Conservation (phyloP, 2,888 invertebrate genomes). For the Amorpha juglandis region DNA sequence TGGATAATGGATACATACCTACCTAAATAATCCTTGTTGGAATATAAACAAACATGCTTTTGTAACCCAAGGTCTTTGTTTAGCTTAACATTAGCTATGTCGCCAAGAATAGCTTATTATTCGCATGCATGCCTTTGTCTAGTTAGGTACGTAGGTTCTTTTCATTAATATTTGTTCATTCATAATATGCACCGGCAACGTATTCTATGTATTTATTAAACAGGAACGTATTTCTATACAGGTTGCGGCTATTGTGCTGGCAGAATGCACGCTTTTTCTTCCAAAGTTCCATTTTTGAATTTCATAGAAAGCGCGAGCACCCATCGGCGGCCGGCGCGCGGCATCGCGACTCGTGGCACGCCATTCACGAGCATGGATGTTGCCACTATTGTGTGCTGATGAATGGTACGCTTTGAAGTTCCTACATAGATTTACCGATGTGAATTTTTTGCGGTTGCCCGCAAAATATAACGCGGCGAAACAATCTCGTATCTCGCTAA, state of each 20-base stretch:
- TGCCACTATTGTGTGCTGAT: slow-evolving; percentile 48
- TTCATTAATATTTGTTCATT: slow-evolving; percentile 22
- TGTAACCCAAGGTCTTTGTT: not conserved
- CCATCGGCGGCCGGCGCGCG: slow-evolving; percentile 33
- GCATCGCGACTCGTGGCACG: slow-evolving; percentile 31
- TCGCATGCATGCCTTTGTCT: slow-evolving; percentile 15
- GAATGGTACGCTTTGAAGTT: slow-evolving; percentile 52
- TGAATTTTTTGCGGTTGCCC: slow-evolving; percentile 32
- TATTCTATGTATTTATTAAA: slow-evolving; percentile 45
- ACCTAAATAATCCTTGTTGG: too few species aligned
- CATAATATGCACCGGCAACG: not conserved
- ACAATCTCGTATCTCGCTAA: slow-evolving; percentile 18
- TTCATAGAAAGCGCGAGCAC: slow-evolving; percentile 50
- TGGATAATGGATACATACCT: too few species aligned
- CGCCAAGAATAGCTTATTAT: slow-evolving; percentile 3
- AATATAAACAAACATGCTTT: not conserved
- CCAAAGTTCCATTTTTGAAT: slow-evolving; percentile 59
- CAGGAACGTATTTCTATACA: slow-evolving; percentile 53
- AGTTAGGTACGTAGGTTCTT: slow-evolving; percentile 3
- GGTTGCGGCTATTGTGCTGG: slow-evolving; percentile 49
- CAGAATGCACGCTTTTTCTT: slow-evolving; percentile 54
- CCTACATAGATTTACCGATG: slow-evolving; percentile 45
- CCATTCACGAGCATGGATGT: slow-evolving; percentile 44
- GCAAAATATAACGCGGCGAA: slow-evolving; percentile 28
- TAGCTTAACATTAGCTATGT: not conserved